phyloP scores from a whole-genome alignment of 2,888 invertebrate species.

The Sphaerophoria taeniata region DNA sequence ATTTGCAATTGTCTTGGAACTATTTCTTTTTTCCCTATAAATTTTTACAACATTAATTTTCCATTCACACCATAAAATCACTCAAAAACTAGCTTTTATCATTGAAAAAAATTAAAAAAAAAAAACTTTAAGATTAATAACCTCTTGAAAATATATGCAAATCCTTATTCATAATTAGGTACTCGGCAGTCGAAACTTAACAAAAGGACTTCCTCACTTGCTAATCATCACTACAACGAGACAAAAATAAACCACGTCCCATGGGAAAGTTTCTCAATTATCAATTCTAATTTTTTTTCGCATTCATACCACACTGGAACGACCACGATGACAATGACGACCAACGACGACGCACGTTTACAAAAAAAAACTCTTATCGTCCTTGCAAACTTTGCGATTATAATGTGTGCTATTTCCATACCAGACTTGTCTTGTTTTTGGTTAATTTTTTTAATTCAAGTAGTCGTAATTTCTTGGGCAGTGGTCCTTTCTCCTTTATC shows the following conservation, averaged over 20 bases:
- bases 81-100: too few species aligned
- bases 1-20: too few species aligned
- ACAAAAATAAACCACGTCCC: not conserved
- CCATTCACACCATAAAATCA: too few species aligned
- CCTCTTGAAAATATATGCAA: too few species aligned
- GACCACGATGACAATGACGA: too few species aligned
- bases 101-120: too few species aligned
- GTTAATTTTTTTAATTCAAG: not conserved
- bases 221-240: not conserved
- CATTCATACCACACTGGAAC: not conserved
- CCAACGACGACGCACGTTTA: too few species aligned
- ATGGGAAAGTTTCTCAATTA: not conserved
- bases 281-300: slow-evolving; percentile 21
- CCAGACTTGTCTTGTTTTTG: not conserved
- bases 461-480: not conserved
- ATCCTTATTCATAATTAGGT: not conserved
- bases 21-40: too few species aligned
- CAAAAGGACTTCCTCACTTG: not conserved
- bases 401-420: slow-evolving; percentile 20
- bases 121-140: too few species aligned
- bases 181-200: not conserved
- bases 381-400: slow-evolving; percentile 26
- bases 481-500: slow-evolving; percentile 4
- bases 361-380: not conserved
- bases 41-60: too few species aligned